Percentiles rank a stretch among this genome's conserved stretches.
phyloP scores from a whole-genome alignment of 1,140 invertebrate species.

The Cepaea nemoralis region DNA sequence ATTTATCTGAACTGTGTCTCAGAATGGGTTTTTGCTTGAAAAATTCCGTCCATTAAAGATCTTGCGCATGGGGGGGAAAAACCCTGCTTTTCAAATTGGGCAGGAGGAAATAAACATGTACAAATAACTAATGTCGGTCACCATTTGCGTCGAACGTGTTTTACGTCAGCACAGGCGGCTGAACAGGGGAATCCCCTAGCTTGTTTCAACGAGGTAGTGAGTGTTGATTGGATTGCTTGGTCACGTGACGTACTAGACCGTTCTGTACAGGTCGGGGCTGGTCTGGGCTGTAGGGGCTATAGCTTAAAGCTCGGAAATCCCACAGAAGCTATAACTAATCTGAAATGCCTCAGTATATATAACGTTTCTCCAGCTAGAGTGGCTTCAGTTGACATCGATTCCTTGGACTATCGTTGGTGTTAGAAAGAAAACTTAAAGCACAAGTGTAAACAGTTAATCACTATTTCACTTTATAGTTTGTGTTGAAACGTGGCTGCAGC shows the following conservation, averaged over 20 bases:
- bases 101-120: too few species aligned
- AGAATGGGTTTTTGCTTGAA: too few species aligned
- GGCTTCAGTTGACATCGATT: not conserved
- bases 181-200: constrained; percentile 24
- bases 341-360: not conserved
- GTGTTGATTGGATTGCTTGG: not conserved
- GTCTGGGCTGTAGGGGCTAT: not conserved
- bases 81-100: too few species aligned
- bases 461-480: not conserved
- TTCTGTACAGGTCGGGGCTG: not conserved
- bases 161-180: not conserved
- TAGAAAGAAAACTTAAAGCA: too few species aligned
- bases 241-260: not conserved
- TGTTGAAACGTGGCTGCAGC: not conserved
- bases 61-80: too few species aligned
- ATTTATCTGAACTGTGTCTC: too few species aligned
- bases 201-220: not conserved
- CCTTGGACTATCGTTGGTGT: not conserved
- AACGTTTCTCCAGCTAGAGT: not conserved
- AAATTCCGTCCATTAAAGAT: too few species aligned
- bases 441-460: not conserved
- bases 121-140: not conserved
- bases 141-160: not conserved
- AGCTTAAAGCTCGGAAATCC: constrained; percentile 3
- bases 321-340: not conserved